Evolutionary conservation across 2,888 invertebrate species (phyloP), one percentile per base, ranked within the genome.

Genomic region (Drosophila rubida): DNA sequence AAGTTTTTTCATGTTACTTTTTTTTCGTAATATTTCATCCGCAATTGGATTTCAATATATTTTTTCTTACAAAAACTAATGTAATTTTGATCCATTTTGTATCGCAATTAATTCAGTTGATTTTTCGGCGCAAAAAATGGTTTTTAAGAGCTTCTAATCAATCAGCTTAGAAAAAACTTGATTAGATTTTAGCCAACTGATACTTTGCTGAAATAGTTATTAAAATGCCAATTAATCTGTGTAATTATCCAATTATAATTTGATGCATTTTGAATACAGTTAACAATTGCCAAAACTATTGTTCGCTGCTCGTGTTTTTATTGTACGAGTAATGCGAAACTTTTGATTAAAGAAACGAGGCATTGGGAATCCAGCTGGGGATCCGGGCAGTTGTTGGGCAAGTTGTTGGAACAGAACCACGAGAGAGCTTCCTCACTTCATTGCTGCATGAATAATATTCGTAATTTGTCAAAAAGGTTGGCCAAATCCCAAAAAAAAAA

Each of bases 401-500:
- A 61, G 73, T 58, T 77, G 67, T 67, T 51, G 68, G 78, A 41
- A 41, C 69, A 59, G 78, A 73, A 61, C 78, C 78, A 66, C 80
- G 62, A 61, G 70, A 59, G 64, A 72, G 78, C 84, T 87, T 79
- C 87, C 87, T 77, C 83, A 86, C 87, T 87, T 89, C 77, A 87
- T 87, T 89, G 88, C 80, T 79, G 78, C 88, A 87, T 88, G 86
- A 89, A 89, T 89, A 89, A 88, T 89, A 89, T 89, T 79, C 74
- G 89, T 81, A 89, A 88, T 88, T 89, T 88, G 89, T 88, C 88
- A 88, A 87, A 84, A 88, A 87, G 76, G 78, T 82, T 85, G 83
- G 75, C 86, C 75, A 87, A 88, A 85, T 85, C 83, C 86, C 86
- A 76, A 85, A 87, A 87, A 73, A 80, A 61, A 68, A 42, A 51